phyloP scores from a whole-genome alignment of 64 coral and sea anemone species.

The Catalaphyllia jardinei region DNA sequence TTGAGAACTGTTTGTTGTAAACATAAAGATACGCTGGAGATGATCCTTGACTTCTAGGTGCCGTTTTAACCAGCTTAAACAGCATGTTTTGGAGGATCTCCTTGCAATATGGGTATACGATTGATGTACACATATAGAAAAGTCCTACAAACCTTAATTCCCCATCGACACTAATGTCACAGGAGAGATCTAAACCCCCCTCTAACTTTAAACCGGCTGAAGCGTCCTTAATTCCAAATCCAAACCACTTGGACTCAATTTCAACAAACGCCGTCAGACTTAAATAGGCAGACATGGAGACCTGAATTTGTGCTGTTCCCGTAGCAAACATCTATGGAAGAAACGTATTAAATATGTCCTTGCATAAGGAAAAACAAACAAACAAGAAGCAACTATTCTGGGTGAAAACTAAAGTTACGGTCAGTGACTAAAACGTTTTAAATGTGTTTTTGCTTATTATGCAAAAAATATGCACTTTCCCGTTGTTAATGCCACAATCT shows the following conservation, averaged over 20 bases:
- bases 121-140: neutral
- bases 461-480: too few relatives aligned
- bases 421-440: too few relatives aligned
- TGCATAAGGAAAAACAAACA: neutral
- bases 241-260: neutral
- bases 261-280: neutral
- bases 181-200: neutral
- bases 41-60: too few relatives aligned
- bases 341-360: neutral
- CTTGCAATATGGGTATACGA: too few relatives aligned
- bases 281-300: neutral
- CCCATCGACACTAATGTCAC: neutral
- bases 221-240: neutral
- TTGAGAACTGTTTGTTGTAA: too few relatives aligned
- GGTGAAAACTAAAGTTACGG: too few relatives aligned
- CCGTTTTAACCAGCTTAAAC: too few relatives aligned
- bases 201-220: neutral
- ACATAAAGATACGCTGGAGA: too few relatives aligned
- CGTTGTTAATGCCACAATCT: too few relatives aligned
- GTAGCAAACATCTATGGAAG: neutral
- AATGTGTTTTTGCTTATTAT: too few relatives aligned
- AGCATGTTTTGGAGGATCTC: too few relatives aligned
- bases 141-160: neutral
- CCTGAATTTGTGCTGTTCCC: neutral
- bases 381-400: neutral